Percentiles rank a stretch among this genome's conserved stretches.
Conservation (phyloP, 2,113 vertebrate species). For the Turnix velox region DNA sequence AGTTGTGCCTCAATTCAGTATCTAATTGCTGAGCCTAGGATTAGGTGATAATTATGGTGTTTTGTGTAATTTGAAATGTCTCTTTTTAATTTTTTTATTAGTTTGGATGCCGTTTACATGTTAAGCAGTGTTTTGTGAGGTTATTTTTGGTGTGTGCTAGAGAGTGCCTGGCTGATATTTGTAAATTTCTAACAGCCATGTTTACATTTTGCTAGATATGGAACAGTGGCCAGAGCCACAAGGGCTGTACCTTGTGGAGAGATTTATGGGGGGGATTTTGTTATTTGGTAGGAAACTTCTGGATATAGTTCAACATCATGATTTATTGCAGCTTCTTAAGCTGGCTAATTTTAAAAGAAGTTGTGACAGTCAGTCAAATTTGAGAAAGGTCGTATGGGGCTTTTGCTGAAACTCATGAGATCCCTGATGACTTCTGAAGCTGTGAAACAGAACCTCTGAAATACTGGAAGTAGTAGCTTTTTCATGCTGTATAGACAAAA, state of each 20-base stretch:
- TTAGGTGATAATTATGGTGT: background rate
- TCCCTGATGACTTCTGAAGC: background rate
- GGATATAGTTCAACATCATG: background rate
- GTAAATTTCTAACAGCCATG: background rate
- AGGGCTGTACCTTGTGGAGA: background rate
- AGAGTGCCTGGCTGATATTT: background rate
- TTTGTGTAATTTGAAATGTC: background rate
- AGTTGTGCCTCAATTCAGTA: background rate
- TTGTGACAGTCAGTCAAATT: background rate
- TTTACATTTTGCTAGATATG: background rate
- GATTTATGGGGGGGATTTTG: too few relatives aligned
- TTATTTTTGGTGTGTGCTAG: background rate
- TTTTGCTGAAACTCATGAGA: background rate
- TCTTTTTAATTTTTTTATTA: too few relatives aligned
- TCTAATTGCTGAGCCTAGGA: background rate
- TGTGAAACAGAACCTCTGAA: background rate
- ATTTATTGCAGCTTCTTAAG: background rate
- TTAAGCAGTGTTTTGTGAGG: background rate
- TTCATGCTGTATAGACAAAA: background rate
- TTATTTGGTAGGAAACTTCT: background rate
- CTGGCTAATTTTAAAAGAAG: background rate
- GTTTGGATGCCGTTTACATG: background rate
- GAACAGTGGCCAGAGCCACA: fast-evolving
- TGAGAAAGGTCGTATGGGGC: background rate
- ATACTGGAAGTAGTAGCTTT: background rate